phyloP scores from a whole-genome alignment of 2,888 invertebrate species.

The Epistrophe eligans region DNA sequence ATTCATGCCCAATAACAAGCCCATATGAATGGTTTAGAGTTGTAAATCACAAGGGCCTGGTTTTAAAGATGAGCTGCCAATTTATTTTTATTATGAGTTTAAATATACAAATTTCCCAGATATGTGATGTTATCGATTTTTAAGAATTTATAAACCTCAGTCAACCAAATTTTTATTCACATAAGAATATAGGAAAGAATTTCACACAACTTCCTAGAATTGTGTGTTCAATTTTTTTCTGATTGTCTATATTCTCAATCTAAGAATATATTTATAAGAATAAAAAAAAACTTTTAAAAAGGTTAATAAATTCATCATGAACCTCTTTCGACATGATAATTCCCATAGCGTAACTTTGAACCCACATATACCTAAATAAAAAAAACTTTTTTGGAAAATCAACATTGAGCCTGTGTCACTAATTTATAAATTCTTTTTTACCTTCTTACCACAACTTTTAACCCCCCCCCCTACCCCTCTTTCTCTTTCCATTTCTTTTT shows the following conservation, averaged over 20 bases:
- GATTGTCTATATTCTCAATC: background rate
- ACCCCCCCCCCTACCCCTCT: background rate
- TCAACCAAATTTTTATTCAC: background rate
- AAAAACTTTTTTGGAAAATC: constrained; percentile 15
- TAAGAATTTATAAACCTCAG: background rate
- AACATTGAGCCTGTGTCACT: constrained; percentile 28
- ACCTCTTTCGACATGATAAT: constrained; percentile 11
- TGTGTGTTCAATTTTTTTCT: background rate
- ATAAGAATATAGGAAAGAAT: background rate
- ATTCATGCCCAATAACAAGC: too few relatives aligned
- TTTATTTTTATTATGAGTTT: too few relatives aligned
- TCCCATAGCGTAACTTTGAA: background rate
- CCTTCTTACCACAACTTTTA: background rate
- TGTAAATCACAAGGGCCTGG: too few relatives aligned
- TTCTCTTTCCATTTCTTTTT: background rate
- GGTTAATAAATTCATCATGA: constrained; percentile 20
- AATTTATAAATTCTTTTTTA: constrained; percentile 12
- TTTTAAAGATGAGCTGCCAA: too few relatives aligned
- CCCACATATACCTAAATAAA: background rate
- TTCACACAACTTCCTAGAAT: background rate
- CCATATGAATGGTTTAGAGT: too few relatives aligned
- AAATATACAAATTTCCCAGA: too few relatives aligned
- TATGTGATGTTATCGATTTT: background rate
- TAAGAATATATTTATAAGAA: too few relatives aligned
- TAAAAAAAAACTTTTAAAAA: constrained; percentile 7